A percentile compares a stretch with the other conserved stretches of the same genome.
Evolutionary conservation across 2,113 vertebrate species (phyloP).

Genomic region (Notechis scutatus): DNA sequence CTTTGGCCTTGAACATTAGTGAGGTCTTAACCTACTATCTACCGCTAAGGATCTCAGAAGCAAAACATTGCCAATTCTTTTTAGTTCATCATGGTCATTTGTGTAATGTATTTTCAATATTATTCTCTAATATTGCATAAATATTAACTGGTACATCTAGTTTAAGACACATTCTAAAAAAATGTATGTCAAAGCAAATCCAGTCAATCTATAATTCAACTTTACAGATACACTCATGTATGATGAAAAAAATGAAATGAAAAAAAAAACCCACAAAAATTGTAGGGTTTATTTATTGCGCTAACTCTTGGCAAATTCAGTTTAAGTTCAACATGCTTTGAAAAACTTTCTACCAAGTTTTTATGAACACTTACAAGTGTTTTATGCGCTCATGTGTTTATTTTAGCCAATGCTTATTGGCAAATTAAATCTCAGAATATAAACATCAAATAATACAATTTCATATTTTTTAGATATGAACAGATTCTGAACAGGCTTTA

Average conservation of each 20-base stretch:
- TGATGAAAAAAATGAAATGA: background rate
- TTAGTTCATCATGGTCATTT: background rate
- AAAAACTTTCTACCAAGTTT: background rate
- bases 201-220: background rate
- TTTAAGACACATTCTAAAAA: background rate
- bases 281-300: background rate
- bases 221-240: background rate
- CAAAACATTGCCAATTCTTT: background rate
- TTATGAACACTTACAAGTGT: background rate
- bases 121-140: background rate
- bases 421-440: background rate
- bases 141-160: background rate
- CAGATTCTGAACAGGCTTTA: background rate
- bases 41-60: background rate
- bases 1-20: background rate
- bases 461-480: background rate
- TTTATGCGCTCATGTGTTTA: background rate
- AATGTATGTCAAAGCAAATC: background rate
- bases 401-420: background rate
- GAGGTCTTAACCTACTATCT: background rate
- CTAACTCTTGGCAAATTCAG: too few species aligned
- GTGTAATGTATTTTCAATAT: background rate
- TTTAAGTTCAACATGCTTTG: background rate
- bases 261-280: background rate
- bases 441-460: slow-evolving; percentile 1